Evolutionary conservation across 2,797 vertebrate species (phyloP), one percentile per base, ranked within the genome.

Genomic region (Amniataba percoides): DNA sequence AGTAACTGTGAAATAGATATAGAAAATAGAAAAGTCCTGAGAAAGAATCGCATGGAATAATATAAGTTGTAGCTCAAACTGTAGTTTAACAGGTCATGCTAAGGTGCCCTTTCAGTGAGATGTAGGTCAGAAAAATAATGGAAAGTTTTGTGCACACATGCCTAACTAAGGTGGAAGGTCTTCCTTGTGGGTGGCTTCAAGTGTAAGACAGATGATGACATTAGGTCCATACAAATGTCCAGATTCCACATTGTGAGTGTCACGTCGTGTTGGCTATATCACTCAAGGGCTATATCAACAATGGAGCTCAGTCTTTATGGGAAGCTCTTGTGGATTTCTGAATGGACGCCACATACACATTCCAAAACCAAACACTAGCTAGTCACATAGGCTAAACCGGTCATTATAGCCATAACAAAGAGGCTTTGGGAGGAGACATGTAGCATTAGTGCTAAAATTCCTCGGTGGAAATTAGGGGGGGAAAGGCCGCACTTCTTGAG

Each of bases 321-420:
- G 81, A 84, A 56, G 68, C 76, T 82, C 85, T 84, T 69, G 71
- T 89, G 79, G 81, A 82, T 90, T 80, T 88, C 74, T 88, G 89
- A 93, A 93, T 90, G 85, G 84, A 92, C 58, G 46, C 81, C 82
- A 78, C 84, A 75, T 82, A 69, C 62, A 62, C 84, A 57, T 76
- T 86, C 80, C 82, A 88, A 93, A 92, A 85, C 93, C 84, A 95
- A 95, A 95, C 93, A 95, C 91, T 76, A 84, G 88, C 81, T 61
- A 77, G 84, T 93, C 89, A 83, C 86, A 87, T 84, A 61, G 78
- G 86, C 91, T 88, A 71, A 88, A 92, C 84, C 83, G 83, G 40
- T 87, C 89, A 87, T 87, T 87, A 89, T 79, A 94, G 89, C 89
- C 91, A 92, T 91, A 93, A 95, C 94, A 95, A 91, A 90, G 88